Conservation (phyloP, 2,888 invertebrate species). For the Sarcophaga caerulescens region DNA sequence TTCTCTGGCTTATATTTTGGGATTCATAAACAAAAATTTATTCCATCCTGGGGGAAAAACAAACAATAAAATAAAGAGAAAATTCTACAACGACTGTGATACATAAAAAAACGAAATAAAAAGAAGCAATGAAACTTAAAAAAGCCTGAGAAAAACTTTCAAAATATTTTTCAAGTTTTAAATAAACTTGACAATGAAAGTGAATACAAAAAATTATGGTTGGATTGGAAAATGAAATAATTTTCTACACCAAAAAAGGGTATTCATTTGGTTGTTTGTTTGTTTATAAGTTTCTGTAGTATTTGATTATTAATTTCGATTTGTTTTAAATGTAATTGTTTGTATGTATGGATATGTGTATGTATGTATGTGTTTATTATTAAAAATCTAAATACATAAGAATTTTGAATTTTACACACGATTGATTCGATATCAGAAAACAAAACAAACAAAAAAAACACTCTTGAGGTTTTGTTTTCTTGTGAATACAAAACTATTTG, state of each 20-base stretch:
- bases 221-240: background rate
- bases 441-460: background rate
- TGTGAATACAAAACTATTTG: background rate
- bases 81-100: no score
- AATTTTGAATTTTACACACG: background rate
- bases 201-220: constrained; percentile 2
- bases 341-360: background rate
- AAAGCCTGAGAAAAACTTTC: background rate
- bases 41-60: no score
- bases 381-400: background rate
- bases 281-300: background rate
- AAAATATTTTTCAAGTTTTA: constrained; percentile 4
- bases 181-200: constrained; percentile 60
- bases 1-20: no score
- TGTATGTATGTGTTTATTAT: background rate
- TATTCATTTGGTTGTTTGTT: background rate
- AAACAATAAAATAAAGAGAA: no score
- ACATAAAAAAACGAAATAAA: background rate
- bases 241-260: no score
- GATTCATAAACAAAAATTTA: no score
- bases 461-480: background rate
- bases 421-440: background rate
- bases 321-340: background rate
- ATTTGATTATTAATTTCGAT: background rate
- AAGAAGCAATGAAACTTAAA: background rate